phyloP scores from a whole-genome alignment of 2,113 vertebrate species.

The human region GRCh38 chr13:62330501-62331000 shows the following conservation, averaged over 20 bases:
- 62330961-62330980: background rate
- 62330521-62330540: too few species aligned
- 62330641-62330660: too few species aligned
- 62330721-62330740: background rate
- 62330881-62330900: background rate
- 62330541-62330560: too few species aligned
- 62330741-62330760: background rate
- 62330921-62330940: background rate
- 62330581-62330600: too few species aligned
- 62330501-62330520: too few species aligned
- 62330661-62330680: too few species aligned
- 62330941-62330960: background rate
- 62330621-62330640: too few species aligned
- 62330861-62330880: background rate
- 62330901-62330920: background rate
- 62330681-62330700: too few species aligned
- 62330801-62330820: background rate
- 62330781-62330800: background rate
- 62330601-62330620: too few species aligned
- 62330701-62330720: too few species aligned
- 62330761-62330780: background rate
- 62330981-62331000: background rate
- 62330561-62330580: too few species aligned
- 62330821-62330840: background rate
- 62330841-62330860: background rate